Evolutionary conservation across 2,888 invertebrate genomes (phyloP).

Genomic region (Frankliniella fusca): DNA sequence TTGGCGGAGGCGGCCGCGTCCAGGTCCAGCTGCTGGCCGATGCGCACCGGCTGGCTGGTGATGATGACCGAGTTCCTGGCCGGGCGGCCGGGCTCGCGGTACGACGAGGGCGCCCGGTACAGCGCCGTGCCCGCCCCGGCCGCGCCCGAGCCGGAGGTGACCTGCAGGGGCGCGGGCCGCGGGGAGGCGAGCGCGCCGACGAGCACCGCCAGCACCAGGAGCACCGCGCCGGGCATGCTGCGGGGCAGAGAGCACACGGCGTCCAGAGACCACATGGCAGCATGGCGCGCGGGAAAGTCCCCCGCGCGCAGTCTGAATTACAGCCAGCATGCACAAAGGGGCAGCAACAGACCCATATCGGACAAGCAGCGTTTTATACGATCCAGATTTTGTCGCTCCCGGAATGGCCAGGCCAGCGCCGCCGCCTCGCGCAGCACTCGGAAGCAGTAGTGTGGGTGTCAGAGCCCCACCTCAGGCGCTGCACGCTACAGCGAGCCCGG

Average conservation of each 20-base stretch:
- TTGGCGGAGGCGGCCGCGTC: background rate
- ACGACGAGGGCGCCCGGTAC: conserved; percentile 9
- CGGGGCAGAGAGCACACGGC: background rate
- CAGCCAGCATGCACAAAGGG: too few relatives aligned
- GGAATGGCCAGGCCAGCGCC: too few relatives aligned
- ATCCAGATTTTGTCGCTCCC: too few relatives aligned
- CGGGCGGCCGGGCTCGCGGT: conserved; percentile 12
- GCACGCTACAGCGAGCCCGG: too few relatives aligned
- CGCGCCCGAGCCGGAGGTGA: background rate
- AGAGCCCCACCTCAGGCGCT: too few relatives aligned
- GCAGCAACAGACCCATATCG: too few relatives aligned
- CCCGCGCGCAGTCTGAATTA: too few relatives aligned
- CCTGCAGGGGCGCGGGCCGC: background rate
- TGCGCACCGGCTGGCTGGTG: conserved; percentile 21
- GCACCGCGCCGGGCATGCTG: background rate
- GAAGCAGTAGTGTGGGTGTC: too few relatives aligned
- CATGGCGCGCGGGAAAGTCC: background rate
- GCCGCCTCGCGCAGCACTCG: too few relatives aligned
- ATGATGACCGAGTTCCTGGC: conserved; percentile 16
- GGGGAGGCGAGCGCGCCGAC: background rate
- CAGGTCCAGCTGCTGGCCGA: conserved; percentile 5
- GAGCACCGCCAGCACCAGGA: background rate
- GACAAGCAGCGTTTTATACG: too few relatives aligned
- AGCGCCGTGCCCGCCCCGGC: background rate
- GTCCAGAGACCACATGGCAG: background rate